A percentile compares a stretch with the other conserved stretches of the same genome.
Evolutionary conservation across 2,888 invertebrate genomes (phyloP).

Genomic region (Eupithecia vulgata): DNA sequence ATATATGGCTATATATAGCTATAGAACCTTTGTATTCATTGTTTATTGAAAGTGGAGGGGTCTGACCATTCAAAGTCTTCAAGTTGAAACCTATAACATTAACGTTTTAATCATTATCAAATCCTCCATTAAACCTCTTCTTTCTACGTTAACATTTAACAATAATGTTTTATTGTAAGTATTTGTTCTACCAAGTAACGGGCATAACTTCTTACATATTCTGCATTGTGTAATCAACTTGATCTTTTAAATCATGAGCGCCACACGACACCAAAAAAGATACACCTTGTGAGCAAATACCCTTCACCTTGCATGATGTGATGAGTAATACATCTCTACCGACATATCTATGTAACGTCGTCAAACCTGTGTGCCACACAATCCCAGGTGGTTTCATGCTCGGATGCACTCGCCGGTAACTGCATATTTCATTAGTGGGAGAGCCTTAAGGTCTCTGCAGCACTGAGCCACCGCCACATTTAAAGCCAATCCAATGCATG

Average conservation of each 20-base stretch:
- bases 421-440: constrained; percentile 15
- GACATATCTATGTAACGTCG: not conserved
- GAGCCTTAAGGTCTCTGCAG: constrained; percentile 1
- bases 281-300: not conserved
- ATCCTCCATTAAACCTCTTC: no score
- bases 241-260: not conserved
- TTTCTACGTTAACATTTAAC: no score
- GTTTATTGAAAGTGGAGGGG: not conserved
- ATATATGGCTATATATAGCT: no score
- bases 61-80: not conserved
- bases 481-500: not conserved
- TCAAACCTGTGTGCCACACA: not conserved
- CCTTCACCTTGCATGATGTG: not conserved
- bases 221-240: no score
- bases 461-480: not conserved
- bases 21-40: no score
- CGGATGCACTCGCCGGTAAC: not conserved
- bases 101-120: not conserved
- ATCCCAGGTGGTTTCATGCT: constrained; percentile 3
- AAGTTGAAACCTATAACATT: not conserved
- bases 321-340: not conserved
- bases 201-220: not conserved
- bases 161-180: no score
- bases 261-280: not conserved
- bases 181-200: not conserved